These are phyloP conservation scores for Melanotaenia trifasciata DNA, from an alignment of 2,797 vertebrate species.

Conservation along the genomic window DNA sequence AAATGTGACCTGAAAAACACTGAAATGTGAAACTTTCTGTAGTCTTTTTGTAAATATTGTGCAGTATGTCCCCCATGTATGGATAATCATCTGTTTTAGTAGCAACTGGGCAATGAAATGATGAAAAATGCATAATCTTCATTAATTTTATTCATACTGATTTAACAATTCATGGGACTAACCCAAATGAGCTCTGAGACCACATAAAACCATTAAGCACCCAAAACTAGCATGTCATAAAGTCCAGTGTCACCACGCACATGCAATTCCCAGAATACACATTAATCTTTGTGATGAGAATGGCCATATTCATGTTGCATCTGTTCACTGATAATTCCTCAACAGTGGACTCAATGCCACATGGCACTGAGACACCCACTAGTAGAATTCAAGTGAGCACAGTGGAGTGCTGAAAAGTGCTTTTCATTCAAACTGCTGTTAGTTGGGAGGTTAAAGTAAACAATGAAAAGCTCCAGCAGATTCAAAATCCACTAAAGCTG, in stretches of 20 bases:
- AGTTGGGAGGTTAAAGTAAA: slow-evolving; percentile 51
- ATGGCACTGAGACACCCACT: slow-evolving; percentile 43
- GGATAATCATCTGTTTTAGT: slow-evolving; percentile 48
- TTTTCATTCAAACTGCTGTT: slow-evolving; percentile 25
- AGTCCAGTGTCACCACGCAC: slow-evolving; percentile 46
- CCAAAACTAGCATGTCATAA: slow-evolving; percentile 47
- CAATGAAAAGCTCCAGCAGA: slow-evolving; percentile 48
- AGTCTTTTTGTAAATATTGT: background rate
- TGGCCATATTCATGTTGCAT: slow-evolving; percentile 70
- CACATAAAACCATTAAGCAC: slow-evolving; percentile 24
- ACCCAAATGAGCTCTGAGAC: slow-evolving; percentile 61
- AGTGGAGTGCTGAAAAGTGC: slow-evolving; percentile 36
- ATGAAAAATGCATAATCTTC: slow-evolving; percentile 54
- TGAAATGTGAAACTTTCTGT: slow-evolving; percentile 14
- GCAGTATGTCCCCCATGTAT: slow-evolving; percentile 13
- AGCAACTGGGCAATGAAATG: slow-evolving; percentile 56
- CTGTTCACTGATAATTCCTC: slow-evolving; percentile 70
- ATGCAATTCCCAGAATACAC: slow-evolving; percentile 58
- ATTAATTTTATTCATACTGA: slow-evolving; percentile 60
- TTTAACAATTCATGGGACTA: slow-evolving; percentile 65
- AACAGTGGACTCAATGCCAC: slow-evolving; percentile 55
- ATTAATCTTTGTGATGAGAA: slow-evolving; percentile 68
- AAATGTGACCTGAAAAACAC: background rate
- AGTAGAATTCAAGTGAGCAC: slow-evolving; percentile 30
- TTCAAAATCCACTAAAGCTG: slow-evolving; percentile 29